phyloP scores from a whole-genome alignment of 2,797 vertebrate species.

The Martes flavigula region DNA sequence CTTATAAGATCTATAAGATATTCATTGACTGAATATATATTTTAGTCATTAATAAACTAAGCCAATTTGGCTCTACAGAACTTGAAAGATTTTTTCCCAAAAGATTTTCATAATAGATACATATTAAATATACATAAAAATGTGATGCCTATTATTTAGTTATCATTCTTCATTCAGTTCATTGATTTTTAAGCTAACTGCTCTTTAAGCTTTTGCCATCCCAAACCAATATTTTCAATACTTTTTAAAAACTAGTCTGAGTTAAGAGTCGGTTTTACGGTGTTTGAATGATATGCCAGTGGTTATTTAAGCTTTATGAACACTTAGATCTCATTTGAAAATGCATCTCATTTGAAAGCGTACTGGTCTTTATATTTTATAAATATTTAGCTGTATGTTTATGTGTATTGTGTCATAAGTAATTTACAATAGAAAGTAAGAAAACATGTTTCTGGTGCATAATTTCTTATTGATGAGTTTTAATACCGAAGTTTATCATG shows the following conservation, averaged over 20 bases:
- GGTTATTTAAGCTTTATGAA: not conserved
- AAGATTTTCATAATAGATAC: not conserved
- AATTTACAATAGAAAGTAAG: slow-evolving; percentile 24
- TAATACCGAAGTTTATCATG: not conserved
- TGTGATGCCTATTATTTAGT: not conserved
- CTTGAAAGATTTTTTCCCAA: not conserved
- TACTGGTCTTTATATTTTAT: not conserved
- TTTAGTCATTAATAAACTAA: not conserved
- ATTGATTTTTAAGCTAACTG: slow-evolving; percentile 25
- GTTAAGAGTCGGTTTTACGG: not conserved
- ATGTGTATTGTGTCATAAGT: slow-evolving; percentile 23
- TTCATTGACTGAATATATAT: not conserved
- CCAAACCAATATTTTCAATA: not conserved
- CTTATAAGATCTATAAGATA: not conserved
- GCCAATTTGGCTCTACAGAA: not conserved
- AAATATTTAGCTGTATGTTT: not conserved
- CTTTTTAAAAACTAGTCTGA: slow-evolving; percentile 18
- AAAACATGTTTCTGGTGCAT: slow-evolving; percentile 6
- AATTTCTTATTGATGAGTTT: slow-evolving; percentile 17
- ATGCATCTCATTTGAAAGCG: not conserved
- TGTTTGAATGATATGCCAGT: not conserved
- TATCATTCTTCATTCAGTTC: slow-evolving; percentile 1
- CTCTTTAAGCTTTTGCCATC: not conserved
- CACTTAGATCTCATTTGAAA: slow-evolving; percentile 21
- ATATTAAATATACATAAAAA: not conserved